phyloP scores from a whole-genome alignment of 2,888 invertebrate species.

The Malachius bipustulatus region DNA sequence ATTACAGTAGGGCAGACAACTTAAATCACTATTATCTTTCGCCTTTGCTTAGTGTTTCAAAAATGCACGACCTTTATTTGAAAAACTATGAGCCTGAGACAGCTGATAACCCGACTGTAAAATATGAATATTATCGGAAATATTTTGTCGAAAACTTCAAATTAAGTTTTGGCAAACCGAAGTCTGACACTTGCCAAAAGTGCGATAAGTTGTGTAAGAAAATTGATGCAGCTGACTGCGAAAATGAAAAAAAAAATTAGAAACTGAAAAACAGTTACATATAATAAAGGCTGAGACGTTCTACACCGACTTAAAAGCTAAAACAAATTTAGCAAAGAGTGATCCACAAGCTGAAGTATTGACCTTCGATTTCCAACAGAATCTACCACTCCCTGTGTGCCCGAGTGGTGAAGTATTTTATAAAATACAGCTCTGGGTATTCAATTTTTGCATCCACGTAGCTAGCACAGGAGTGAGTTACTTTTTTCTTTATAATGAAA shows the following conservation, averaged over 20 bases:
- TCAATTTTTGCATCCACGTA: constrained; percentile 19
- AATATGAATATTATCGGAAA: constrained; percentile 13
- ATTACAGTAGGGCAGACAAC: constrained; percentile 13
- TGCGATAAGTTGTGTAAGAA: constrained; percentile 12
- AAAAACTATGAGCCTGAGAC: constrained; percentile 7
- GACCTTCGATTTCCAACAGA: constrained; percentile 20
- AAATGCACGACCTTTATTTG: constrained; percentile 7
- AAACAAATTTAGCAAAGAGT: constrained; percentile 13
- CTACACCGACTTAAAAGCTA: constrained; percentile 16
- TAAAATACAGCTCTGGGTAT: constrained; percentile 18
- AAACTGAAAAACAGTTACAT: constrained; percentile 18
- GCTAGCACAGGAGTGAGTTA: constrained; percentile 15
- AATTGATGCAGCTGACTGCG: constrained; percentile 9
- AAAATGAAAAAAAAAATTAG: constrained; percentile 14
- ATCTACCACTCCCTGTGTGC: constrained; percentile 17
- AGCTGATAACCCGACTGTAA: constrained; percentile 8
- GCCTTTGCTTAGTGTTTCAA: constrained; percentile 6
- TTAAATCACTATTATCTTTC: constrained; percentile 10
- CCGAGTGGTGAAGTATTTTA: constrained; percentile 20
- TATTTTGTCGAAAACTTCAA: constrained; percentile 14
- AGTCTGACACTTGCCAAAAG: constrained; percentile 15
- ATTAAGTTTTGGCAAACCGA: constrained; percentile 14
- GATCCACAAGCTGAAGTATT: constrained; percentile 17
- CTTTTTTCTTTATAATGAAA: constrained; percentile 18
- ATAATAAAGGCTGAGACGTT: constrained; percentile 17